Evolutionary conservation across 2,888 invertebrate species (phyloP), one percentile per base, ranked within the genome.

Genomic region (Brachyptera risi): DNA sequence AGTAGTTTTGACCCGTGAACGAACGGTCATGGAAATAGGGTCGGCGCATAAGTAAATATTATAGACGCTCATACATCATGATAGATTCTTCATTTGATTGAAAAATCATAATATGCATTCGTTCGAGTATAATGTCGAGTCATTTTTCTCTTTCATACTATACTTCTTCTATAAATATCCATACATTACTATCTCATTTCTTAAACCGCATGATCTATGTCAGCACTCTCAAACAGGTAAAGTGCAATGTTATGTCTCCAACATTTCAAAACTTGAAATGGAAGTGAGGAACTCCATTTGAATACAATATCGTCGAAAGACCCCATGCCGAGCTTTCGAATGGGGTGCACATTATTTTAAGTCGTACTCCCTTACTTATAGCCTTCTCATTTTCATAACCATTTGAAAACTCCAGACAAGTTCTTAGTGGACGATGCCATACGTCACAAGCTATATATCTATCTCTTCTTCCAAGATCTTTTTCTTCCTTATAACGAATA

Each of bases 351-450:
- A 44, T 44, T 44, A 44, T 44, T 19, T 21, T 19, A 44, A n/a
- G n/a, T n/a, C n/a, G n/a, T n/a, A 44, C 44, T 19, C 44, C 19
- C 44, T 17, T 11, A 2, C 21, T 11, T 44, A 15, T 17, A 44
- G 44, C 21, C n/a, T 47, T 21, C 63, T 63, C 60, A 63, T 63
- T 63, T 63, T 63, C 63, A 63, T 63, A 63, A 63, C 63, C 63
- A 60, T 60, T 38, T 60, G 56, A 27, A 59, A 62, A 62, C 47
- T 62, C 62, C 19, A 38, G 56, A 60, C 54, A 58, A 63, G 58
- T 47, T 63, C 63, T 61, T 60, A 63, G 60, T 63, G 63, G 59
- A 62, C 59, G 59, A 56, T 64, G n/a, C n/a, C n/a, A n/a, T n/a
- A 5, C 31, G 31, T 11, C 31, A 31, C 11, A 31, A 11, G 31